Percentiles rank a stretch among this genome's conserved stretches.
phyloP scores from a whole-genome alignment of 2,888 invertebrate genomes.

The Nebria brevicollis region DNA sequence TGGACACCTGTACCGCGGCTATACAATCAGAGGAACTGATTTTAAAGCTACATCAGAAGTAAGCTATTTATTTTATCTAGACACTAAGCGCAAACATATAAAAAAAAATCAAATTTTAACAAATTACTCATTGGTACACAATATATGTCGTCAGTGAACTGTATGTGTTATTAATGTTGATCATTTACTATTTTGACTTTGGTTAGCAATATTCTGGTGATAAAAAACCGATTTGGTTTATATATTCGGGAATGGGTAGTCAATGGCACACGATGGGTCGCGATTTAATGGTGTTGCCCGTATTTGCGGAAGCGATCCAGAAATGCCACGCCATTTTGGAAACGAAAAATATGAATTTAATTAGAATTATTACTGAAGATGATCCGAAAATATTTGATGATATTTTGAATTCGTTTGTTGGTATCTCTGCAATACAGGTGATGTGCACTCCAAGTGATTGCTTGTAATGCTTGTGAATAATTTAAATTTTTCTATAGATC shows the following conservation, averaged over 20 bases:
- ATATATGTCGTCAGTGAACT: too few relatives aligned
- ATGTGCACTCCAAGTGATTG: neutral
- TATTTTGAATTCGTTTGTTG: conserved; percentile 76
- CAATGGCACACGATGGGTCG: conserved; percentile 78
- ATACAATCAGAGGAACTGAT: conserved; percentile 59
- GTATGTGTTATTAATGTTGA: neutral
- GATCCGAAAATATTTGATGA: conserved; percentile 70
- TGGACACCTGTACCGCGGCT: conserved; percentile 74
- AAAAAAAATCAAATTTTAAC: too few relatives aligned
- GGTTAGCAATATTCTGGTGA: conserved; percentile 59
- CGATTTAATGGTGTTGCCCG: conserved; percentile 73
- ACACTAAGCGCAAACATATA: neutral
- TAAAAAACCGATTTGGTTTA: conserved; percentile 71
- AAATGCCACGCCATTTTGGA: conserved; percentile 68
- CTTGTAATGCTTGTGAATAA: neutral
- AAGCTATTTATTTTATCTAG: conserved; percentile 27
- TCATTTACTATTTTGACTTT: conserved; percentile 8
- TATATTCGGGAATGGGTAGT: conserved; percentile 81
- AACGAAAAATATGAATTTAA: conserved; percentile 71
- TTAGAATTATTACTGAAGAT: conserved; percentile 69
- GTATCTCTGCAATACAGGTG: conserved; percentile 76
- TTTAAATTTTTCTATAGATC: conserved; percentile 52
- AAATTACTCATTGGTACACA: too few relatives aligned
- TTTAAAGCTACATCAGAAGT: neutral
- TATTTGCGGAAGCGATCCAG: conserved; percentile 72